phyloP scores from a whole-genome alignment of 2,797 vertebrate species.

The Triplophysa yarkandensis region DNA sequence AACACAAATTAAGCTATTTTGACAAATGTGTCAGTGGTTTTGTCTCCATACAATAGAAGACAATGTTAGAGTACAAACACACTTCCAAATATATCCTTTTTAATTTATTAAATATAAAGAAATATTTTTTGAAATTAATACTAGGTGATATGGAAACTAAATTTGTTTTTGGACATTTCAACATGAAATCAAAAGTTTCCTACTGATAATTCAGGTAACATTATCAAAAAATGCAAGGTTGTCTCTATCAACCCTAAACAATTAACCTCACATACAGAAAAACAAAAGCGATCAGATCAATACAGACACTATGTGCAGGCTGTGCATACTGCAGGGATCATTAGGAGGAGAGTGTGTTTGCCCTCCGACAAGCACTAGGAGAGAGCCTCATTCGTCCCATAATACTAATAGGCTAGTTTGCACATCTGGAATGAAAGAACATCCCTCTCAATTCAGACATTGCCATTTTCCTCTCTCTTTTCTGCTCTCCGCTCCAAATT shows the following conservation, averaged over 20 bases:
- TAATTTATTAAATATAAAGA: too few species aligned
- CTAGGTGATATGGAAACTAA: too few species aligned
- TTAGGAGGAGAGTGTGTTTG: conserved; percentile 14
- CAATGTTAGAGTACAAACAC: too few species aligned
- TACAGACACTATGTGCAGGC: not conserved
- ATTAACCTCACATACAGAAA: conserved; percentile 8
- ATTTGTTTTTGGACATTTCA: too few species aligned
- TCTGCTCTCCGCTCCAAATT: conserved; percentile 4
- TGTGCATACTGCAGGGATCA: conserved; percentile 15
- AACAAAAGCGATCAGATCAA: conserved; percentile 14
- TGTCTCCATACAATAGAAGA: not conserved
- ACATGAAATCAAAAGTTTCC: too few species aligned
- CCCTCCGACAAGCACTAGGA: not conserved
- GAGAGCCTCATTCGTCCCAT: conserved; percentile 6
- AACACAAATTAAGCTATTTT: too few species aligned
- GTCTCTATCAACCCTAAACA: conserved; percentile 11
- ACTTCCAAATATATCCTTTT: too few species aligned
- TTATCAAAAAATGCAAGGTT: too few species aligned
- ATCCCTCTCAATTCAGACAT: conserved; percentile 25
- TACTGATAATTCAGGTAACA: too few species aligned
- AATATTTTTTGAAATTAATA: too few species aligned
- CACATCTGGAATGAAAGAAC: conserved; percentile 33
- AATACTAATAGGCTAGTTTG: conserved; percentile 18
- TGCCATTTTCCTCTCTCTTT: not conserved
- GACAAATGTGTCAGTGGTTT: too few species aligned